Conservation (phyloP, 2,888 invertebrate genomes). For the Cabera pusaria region DNA sequence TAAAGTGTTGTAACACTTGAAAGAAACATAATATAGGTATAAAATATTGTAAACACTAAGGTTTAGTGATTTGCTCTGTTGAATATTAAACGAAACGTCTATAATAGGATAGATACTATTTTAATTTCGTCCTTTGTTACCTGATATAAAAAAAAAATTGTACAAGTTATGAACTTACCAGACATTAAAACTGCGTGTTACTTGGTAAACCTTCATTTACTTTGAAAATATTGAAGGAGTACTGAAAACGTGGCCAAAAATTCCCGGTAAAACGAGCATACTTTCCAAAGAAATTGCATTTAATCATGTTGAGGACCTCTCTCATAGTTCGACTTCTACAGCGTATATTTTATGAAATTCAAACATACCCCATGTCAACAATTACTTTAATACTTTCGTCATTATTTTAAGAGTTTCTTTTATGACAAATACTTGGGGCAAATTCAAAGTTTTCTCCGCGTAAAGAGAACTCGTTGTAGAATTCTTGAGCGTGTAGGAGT, state of each 20-base stretch:
- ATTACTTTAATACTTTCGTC: constrained; percentile 70
- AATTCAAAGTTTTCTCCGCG: constrained; percentile 47
- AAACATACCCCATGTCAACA: constrained; percentile 68
- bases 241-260: constrained; percentile 60
- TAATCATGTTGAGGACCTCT: constrained; percentile 69
- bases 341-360: constrained; percentile 69
- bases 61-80: too few species aligned
- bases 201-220: too few species aligned
- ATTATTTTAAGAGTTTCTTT: constrained; percentile 50
- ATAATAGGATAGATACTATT: too few species aligned
- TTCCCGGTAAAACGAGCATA: constrained; percentile 64
- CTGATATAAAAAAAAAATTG: too few species aligned
- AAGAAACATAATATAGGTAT: too few species aligned
- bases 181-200: too few species aligned
- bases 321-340: constrained; percentile 64
- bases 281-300: constrained; percentile 79
- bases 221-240: constrained; percentile 40
- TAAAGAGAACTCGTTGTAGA: constrained; percentile 26
- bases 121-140: too few species aligned
- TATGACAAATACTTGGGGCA: constrained; percentile 64
- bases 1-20: too few species aligned
- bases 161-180: too few species aligned
- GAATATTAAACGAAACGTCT: too few species aligned
- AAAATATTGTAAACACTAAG: too few species aligned
- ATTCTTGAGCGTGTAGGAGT: constrained; percentile 34